Conservation (phyloP, 2,797 vertebrate species). For the Pangasius mekongensis region DNA sequence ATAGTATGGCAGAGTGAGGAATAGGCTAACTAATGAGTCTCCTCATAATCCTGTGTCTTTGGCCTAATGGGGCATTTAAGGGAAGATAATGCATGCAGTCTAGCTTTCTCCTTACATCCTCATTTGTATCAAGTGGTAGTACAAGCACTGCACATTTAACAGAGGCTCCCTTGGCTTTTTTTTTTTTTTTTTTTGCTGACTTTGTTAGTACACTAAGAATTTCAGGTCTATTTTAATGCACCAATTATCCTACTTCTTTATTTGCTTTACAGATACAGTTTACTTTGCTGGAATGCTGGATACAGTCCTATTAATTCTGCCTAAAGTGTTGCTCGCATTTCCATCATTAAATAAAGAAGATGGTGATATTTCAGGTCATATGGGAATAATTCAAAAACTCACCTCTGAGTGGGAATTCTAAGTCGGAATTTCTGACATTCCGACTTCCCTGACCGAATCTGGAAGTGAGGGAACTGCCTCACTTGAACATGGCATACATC, state of each 20-base stretch:
- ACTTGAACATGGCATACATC: too few relatives aligned
- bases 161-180: constrained; percentile 49
- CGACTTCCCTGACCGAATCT: not conserved
- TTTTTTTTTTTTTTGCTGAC: constrained; percentile 46
- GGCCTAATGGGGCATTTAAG: constrained; percentile 81
- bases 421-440: not conserved
- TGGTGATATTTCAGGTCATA: not conserved
- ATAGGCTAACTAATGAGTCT: constrained; percentile 78
- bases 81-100: constrained; percentile 77
- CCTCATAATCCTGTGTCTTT: constrained; percentile 78
- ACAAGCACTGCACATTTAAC: constrained; percentile 80
- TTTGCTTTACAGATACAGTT: not conserved
- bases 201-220: constrained; percentile 59
- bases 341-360: not conserved
- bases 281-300: not conserved
- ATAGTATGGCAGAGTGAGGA: constrained; percentile 75
- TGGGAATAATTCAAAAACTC: not conserved
- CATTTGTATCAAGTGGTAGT: constrained; percentile 82
- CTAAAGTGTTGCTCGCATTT: not conserved
- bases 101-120: constrained; percentile 76
- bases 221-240: constrained; percentile 18
- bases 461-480: not conserved
- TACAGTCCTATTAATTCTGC: not conserved
- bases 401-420: not conserved
- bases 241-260: not conserved